Base-by-base conservation (phyloP, 2,797 vertebrate species). In the Notolabrus celidotus region DNA sequence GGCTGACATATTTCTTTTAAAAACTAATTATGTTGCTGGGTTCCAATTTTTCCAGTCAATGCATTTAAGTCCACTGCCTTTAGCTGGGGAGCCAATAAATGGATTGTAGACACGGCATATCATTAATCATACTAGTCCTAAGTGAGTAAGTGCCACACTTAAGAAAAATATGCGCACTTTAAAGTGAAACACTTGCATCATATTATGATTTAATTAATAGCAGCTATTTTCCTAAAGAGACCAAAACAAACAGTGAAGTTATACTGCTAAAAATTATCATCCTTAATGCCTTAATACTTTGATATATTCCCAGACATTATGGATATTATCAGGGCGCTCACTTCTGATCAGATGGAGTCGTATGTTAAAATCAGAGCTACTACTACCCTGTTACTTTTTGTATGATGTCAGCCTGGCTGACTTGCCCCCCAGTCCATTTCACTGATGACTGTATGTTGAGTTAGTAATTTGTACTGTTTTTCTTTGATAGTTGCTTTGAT, bases 401-500 rank as follows among this genome's bases (percentile, higher is more conserved):
- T 42, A n/a, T 31, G n/a, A n/a, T 39, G 46, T 52, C 4, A 43
- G 51, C 25, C 25, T 50, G 10, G 19, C 33, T 15, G 4, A 25
- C 41, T 33, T 33, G 33, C 10, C 29, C 27, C 43, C 11, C 3
- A 39, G 25, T 25, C 29, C 29, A 60, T 42, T 25, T 31, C 14
- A 17, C 4, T n/a, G 29, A 51, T 34, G 2, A 50, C 12, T 39
- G 14, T 20, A 17, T 52, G 14, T 20, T 53, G 29, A 17, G 39
- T 46, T 53, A 43, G 3, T 50, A 47, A 39, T 50, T 25, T n/a
- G 27, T 9, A 31, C 22, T 46, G n/a, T 27, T 41, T 54, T 36
- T 55, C 23, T 45, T 47, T 36, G 23, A 34, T 27, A 41, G 51
- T 43, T 58, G 10, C 29, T 20, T 58, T 15, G 15, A 56, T 15